Evolutionary conservation across 2,888 invertebrate species (phyloP).

Genomic region (Carpatolechia fugitivella): DNA sequence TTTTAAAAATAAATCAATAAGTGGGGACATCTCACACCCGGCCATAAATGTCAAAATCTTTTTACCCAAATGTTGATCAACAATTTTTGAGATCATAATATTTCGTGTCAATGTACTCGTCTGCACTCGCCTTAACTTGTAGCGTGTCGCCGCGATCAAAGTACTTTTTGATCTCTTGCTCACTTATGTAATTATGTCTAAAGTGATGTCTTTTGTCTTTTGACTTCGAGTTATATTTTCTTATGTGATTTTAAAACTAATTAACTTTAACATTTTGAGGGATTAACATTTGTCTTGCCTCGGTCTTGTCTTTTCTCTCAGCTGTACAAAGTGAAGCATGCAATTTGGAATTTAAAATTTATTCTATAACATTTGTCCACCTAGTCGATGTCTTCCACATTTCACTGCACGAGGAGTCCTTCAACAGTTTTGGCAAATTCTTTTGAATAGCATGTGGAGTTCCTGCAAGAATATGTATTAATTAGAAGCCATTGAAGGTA

Average conservation of each 20-base stretch:
- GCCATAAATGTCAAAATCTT: too few species aligned
- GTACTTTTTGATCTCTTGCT: not conserved
- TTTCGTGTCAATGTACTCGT: too few species aligned
- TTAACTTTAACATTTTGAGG: too few species aligned
- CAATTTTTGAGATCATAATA: too few species aligned
- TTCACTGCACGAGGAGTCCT: conserved; percentile 22
- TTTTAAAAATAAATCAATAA: too few species aligned
- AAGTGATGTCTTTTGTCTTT: not conserved
- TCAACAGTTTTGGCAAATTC: not conserved
- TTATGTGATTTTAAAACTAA: conserved; percentile 4
- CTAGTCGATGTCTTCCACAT: conserved; percentile 51
- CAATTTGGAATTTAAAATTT: not conserved
- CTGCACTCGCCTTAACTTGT: too few species aligned
- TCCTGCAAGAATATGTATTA: not conserved
- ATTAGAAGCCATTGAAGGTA: not conserved
- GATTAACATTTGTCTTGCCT: not conserved
- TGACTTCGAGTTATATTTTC: conserved; percentile 7
- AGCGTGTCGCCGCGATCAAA: not conserved
- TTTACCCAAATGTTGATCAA: too few species aligned
- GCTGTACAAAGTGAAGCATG: conserved; percentile 5
- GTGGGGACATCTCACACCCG: too few species aligned
- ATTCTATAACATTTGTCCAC: conserved; percentile 22
- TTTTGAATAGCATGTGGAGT: not conserved
- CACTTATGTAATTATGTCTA: not conserved
- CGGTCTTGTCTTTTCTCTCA: not conserved